Evolutionary conservation across 2,888 invertebrate species (phyloP).

Genomic region (Ypsolopha scabrella): DNA sequence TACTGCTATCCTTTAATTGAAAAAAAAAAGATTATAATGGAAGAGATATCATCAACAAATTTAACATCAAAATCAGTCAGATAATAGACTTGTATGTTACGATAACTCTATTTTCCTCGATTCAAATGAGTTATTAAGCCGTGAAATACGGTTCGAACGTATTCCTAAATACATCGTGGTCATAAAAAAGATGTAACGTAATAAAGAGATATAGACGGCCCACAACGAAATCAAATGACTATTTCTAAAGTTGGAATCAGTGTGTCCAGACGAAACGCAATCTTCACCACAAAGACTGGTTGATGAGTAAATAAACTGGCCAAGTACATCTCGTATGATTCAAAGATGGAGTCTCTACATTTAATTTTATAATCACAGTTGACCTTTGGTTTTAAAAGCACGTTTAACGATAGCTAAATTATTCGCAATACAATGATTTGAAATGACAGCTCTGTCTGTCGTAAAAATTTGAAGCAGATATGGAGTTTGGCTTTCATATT

Average conservation of each 20-base stretch:
- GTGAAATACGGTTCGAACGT: no score
- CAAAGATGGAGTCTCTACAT: no score
- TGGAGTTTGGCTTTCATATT: no score
- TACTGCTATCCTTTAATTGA: not conserved
- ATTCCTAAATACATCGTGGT: not conserved
- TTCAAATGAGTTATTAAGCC: no score
- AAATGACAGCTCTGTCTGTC: no score
- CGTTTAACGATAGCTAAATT: no score
- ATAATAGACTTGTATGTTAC: not conserved
- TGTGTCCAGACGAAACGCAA: conserved; percentile 22
- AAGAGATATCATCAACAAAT: not conserved
- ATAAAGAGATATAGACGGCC: not conserved
- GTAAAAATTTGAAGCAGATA: no score
- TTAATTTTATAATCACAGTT: no score
- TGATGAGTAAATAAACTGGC: conserved; percentile 16
- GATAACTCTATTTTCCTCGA: no score
- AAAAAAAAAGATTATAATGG: not conserved
- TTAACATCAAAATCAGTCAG: not conserved
- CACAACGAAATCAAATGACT: conserved; percentile 20
- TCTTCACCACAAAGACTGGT: conserved; percentile 41
- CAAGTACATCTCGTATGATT: not conserved
- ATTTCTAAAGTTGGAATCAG: conserved; percentile 21
- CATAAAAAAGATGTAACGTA: not conserved
- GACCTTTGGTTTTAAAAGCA: no score
- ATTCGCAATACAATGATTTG: no score